Evolutionary conservation across 2,113 vertebrate genomes (phyloP).

Genomic region (Indri indri): DNA sequence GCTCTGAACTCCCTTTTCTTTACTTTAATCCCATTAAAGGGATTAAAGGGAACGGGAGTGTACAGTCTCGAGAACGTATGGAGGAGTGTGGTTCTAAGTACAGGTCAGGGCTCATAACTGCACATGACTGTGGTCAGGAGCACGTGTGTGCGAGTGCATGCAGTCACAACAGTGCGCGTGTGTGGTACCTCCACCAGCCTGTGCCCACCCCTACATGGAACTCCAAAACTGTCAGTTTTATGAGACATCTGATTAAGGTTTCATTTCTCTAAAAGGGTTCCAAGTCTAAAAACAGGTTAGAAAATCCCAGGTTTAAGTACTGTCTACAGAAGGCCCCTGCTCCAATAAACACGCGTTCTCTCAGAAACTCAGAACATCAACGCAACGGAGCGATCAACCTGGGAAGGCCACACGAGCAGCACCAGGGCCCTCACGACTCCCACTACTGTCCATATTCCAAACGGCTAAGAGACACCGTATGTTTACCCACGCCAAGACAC

Average conservation of each 20-base stretch:
- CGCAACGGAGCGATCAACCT: background rate
- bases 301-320: background rate
- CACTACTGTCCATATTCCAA: background rate
- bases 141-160: background rate
- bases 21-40: background rate
- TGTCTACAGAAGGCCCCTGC: background rate
- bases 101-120: background rate
- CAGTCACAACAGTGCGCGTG: background rate
- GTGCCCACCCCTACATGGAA: background rate
- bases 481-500: background rate
- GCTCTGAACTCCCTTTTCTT: background rate
- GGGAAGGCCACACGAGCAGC: background rate
- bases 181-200: background rate
- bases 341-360: background rate
- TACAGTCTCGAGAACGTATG: background rate
- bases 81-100: background rate
- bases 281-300: background rate
- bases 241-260: background rate
- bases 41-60: background rate
- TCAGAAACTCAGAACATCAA: background rate
- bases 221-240: background rate
- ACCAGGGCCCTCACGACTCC: background rate
- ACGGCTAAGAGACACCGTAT: background rate
- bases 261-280: background rate
- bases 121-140: background rate